Percentiles rank a stretch among this genome's conserved stretches.
Evolutionary conservation across 2,888 invertebrate species (phyloP).

Genomic region (Toxonevra muliebris): DNA sequence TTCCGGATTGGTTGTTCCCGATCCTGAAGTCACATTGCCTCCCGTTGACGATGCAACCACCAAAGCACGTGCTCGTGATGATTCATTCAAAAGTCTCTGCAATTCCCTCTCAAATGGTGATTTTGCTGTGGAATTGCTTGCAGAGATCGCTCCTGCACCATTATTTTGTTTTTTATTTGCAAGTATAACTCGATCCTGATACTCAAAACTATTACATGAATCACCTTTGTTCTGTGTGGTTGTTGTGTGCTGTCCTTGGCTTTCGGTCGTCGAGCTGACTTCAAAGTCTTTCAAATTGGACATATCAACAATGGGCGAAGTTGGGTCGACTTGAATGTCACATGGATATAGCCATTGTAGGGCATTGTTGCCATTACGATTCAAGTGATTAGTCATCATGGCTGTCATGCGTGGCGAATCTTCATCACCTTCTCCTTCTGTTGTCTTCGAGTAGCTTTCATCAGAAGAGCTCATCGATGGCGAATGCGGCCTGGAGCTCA

Average conservation of each 20-base stretch:
- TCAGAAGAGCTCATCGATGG: conserved; percentile 86
- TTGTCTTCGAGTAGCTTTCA: conserved; percentile 84
- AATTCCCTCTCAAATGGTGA: conserved; percentile 83
- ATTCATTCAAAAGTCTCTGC: conserved; percentile 78
- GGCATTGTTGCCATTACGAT: conserved; percentile 60
- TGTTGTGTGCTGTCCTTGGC: conserved; percentile 68
- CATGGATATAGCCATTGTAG: conserved; percentile 72
- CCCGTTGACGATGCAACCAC: conserved; percentile 45
- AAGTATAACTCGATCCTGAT: conserved; percentile 63
- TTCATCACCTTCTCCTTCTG: conserved; percentile 72
- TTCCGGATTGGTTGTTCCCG: conserved; percentile 41
- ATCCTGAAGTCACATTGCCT: conserved; percentile 44
- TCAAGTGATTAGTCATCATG: conserved; percentile 48
- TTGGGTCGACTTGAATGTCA: conserved; percentile 69
- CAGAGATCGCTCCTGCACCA: conserved; percentile 20
- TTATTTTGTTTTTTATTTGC: conserved; percentile 29
- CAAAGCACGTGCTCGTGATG: conserved; percentile 56
- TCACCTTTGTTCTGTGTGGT: conserved; percentile 72
- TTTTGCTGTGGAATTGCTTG: conserved; percentile 59
- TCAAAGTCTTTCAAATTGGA: conserved; percentile 63
- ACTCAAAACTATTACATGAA: conserved; percentile 74
- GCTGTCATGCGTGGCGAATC: conserved; percentile 58
- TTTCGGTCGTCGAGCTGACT: conserved; percentile 65
- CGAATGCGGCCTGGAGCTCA: conserved; percentile 82
- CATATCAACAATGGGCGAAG: conserved; percentile 60